These are phyloP conservation scores for Gallinago jamesoni DNA, from an alignment of 2,113 vertebrate species.

Conservation along the genomic window DNA sequence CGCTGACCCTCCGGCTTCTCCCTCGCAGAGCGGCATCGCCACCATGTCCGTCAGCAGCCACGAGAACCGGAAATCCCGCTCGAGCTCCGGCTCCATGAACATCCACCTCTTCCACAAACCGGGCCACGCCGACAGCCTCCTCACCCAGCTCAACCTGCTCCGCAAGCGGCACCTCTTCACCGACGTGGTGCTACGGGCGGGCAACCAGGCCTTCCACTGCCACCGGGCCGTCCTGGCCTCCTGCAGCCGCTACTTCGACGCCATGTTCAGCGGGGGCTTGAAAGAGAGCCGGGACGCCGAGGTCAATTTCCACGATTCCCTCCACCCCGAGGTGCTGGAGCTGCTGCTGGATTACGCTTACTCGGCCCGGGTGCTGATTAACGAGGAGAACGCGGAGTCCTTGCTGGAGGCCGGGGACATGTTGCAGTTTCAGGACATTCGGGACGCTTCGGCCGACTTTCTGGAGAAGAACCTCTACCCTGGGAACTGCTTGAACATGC, in stretches of 20 bases:
- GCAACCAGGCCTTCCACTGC: slow-evolving; percentile 79
- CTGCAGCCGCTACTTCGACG: slow-evolving; percentile 85
- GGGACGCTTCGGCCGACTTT: slow-evolving; percentile 82
- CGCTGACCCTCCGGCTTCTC: background rate
- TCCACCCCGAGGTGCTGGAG: slow-evolving; percentile 83
- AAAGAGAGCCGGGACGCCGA: slow-evolving; percentile 81
- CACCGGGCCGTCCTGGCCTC: slow-evolving; percentile 82
- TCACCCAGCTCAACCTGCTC: slow-evolving; percentile 82
- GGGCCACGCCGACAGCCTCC: slow-evolving; percentile 82
- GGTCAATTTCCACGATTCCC: slow-evolving; percentile 82
- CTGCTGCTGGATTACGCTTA: slow-evolving; percentile 83
- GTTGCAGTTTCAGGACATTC: slow-evolving; percentile 83
- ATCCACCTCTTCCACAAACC: slow-evolving; percentile 85
- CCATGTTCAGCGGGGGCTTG: slow-evolving; percentile 84
- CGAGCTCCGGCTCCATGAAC: slow-evolving; percentile 84
- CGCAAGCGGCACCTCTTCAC: slow-evolving; percentile 82
- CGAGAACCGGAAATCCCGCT: slow-evolving; percentile 83
- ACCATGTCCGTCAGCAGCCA: slow-evolving; percentile 84
- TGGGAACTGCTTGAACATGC: slow-evolving; percentile 83
- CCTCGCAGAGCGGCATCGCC: background rate
- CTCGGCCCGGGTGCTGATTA: slow-evolving; percentile 83
- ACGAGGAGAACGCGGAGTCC: slow-evolving; percentile 84
- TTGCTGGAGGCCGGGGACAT: slow-evolving; percentile 84
- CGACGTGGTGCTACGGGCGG: slow-evolving; percentile 80
- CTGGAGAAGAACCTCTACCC: slow-evolving; percentile 83